phyloP scores from a whole-genome alignment of 2,888 invertebrate species.

The Yponomeuta sedellus region DNA sequence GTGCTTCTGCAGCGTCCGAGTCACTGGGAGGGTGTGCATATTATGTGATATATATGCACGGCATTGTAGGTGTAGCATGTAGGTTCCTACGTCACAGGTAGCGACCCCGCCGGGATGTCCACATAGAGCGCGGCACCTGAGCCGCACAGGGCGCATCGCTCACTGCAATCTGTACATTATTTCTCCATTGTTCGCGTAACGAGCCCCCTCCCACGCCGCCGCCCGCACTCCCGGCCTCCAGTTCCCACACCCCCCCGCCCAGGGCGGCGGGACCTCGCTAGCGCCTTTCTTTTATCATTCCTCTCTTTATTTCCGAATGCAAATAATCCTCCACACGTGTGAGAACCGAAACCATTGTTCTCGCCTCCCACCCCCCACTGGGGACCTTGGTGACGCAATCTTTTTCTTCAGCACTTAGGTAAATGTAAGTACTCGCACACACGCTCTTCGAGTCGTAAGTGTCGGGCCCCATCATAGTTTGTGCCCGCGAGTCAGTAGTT shows the following conservation, averaged over 20 bases:
- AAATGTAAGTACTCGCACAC: constrained; percentile 53
- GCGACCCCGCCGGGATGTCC: constrained; percentile 5
- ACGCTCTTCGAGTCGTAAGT: constrained; percentile 22
- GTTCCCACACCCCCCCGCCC: constrained; percentile 64
- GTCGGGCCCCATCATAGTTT: constrained; percentile 12
- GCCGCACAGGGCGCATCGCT: constrained; percentile 74
- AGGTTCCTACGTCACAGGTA: background rate
- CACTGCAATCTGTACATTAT: constrained; percentile 78
- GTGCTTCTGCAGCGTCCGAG: background rate
- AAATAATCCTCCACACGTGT: constrained; percentile 79
- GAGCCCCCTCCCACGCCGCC: constrained; percentile 58
- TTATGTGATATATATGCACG: background rate
- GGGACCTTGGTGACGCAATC: constrained; percentile 75
- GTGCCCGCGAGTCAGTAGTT: background rate
- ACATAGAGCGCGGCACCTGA: constrained; percentile 62
- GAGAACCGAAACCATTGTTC: constrained; percentile 78
- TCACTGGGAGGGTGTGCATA: background rate
- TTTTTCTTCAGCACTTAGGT: constrained; percentile 71
- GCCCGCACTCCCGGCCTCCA: constrained; percentile 38
- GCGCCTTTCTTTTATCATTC: constrained; percentile 77
- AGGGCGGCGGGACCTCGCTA: constrained; percentile 74
- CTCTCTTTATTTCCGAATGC: constrained; percentile 78
- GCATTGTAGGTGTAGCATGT: background rate
- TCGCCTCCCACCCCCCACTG: constrained; percentile 64
- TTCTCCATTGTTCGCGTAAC: constrained; percentile 78